Evolutionary conservation across 2,888 invertebrate genomes (phyloP), one percentile per base, ranked within the genome.

Genomic region (Thereva nobilitata): DNA sequence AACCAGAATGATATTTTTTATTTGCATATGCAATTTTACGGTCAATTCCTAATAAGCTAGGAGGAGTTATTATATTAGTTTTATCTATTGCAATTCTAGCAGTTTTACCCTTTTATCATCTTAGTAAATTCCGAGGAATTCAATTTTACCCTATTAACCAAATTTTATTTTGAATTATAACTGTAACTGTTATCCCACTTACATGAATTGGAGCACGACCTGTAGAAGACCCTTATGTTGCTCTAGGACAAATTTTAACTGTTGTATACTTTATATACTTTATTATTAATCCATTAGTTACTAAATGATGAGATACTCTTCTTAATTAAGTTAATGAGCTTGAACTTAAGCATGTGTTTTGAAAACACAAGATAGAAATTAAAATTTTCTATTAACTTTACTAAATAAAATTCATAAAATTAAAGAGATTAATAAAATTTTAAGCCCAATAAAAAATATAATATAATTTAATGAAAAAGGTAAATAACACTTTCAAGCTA

Each of bases 1-100:
- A 91, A 85, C 91, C 90, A 55, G 91, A 92, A 86, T 92, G 90
- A 87, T 92, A 91, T 78, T 92, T 91, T 75, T 78, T 91, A 83
- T 91, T 91, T 84, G 90, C 91, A n/a, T 91, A 91, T 79, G 89
- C 90, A 23, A 91, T 92, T 83, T 73, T 91, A 75, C 91, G 91
- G 38, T 89, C 90, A 45, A 89, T 92, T 67, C 90, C 91, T 5
- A 91, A 89, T 82, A 91, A 92, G 85, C 76, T 90, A 82, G 89
- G 90, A 63, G 90, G 90, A 70, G 90, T 91, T 63, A 74, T 76
- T 72, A 75, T 76, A 0, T 49, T 76, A 72, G 68, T 76, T 0
- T 73, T 86, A 78, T 89, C 88, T 69, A 88, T 91, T 82, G 75
- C 86, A 74, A 86, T 90, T 81, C 81, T 90, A 81, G 80, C 86